These are phyloP conservation scores for Macrochelys suwanniensis DNA, from an alignment of 2,797 vertebrate species.

Conservation along the genomic window DNA sequence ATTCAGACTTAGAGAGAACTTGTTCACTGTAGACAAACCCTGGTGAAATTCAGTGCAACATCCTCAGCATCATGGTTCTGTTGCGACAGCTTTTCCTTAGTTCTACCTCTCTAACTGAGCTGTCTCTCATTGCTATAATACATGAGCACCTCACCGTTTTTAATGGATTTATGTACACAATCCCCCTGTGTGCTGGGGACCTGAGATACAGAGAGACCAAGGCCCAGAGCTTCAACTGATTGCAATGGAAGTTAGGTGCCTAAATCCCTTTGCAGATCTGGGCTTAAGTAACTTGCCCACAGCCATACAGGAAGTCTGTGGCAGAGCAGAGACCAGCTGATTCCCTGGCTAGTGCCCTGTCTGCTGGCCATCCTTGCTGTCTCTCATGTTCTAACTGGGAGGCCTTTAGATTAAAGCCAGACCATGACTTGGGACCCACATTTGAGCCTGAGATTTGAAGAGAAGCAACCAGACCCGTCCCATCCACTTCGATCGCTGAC, in stretches of 20 bases:
- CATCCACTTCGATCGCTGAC: neutral
- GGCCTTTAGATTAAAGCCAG: neutral
- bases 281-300: neutral
- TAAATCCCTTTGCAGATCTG: neutral
- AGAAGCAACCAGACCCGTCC: neutral
- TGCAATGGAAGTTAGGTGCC: neutral
- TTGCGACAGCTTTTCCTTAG: neutral
- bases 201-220: neutral
- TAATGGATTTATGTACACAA: fast-evolving
- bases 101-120: fast-evolving
- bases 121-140: neutral
- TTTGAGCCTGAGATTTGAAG: neutral
- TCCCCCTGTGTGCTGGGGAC: neutral
- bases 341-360: too few species aligned
- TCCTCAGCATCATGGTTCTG: neutral
- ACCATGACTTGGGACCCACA: fast-evolving
- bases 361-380: neutral
- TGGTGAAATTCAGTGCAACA: neutral
- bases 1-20: neutral
- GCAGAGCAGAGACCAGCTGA: neutral
- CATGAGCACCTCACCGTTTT: neutral
- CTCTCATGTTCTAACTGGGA: neutral
- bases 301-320: neutral
- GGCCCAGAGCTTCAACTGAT: too few species aligned
- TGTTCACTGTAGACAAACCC: neutral